A percentile compares a stretch with the other conserved stretches of the same genome.
Evolutionary conservation across 1,140 invertebrate genomes (phyloP).

Genomic region (Ceratina australensis): DNA sequence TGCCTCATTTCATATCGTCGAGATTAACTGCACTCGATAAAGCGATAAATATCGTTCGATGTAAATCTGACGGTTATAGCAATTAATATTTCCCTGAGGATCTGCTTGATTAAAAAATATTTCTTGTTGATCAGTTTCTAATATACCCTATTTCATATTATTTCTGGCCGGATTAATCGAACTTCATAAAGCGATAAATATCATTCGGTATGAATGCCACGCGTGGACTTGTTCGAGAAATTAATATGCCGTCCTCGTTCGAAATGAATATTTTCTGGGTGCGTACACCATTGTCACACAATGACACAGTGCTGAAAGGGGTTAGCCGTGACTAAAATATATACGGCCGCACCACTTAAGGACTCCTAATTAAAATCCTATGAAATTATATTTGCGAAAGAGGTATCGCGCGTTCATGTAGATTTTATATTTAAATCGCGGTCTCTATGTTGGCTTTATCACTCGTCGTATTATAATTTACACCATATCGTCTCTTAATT

Average conservation of each 20-base stretch:
- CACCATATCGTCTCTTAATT: conserved; percentile 16
- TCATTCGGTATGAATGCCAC: conserved; percentile 52
- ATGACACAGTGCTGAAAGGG: conserved; percentile 70
- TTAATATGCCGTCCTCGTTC: conserved; percentile 66
- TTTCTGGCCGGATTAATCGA: neutral
- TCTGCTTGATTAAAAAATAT: too few relatives aligned
- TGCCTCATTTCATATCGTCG: too few relatives aligned
- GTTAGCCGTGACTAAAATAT: conserved; percentile 66
- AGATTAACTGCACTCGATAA: neutral
- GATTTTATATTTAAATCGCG: too few relatives aligned
- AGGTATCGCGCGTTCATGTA: neutral
- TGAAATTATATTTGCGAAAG: neutral
- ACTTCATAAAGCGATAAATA: neutral
- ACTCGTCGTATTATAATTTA: conserved; percentile 30
- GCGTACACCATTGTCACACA: conserved; percentile 57
- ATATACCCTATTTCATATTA: too few relatives aligned
- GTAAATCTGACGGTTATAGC: too few relatives aligned
- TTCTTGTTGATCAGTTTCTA: too few relatives aligned
- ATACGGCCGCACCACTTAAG: conserved; percentile 15
- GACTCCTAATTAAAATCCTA: conserved; percentile 4
- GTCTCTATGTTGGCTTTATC: conserved; percentile 3
- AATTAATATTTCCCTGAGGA: too few relatives aligned
- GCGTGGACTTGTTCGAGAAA: conserved; percentile 47
- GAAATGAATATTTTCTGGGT: conserved; percentile 60
- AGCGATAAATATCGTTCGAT: neutral